Evolutionary conservation across 2,797 vertebrate species (phyloP), one percentile per base, ranked within the genome.

Genomic region (Danio choprae): DNA sequence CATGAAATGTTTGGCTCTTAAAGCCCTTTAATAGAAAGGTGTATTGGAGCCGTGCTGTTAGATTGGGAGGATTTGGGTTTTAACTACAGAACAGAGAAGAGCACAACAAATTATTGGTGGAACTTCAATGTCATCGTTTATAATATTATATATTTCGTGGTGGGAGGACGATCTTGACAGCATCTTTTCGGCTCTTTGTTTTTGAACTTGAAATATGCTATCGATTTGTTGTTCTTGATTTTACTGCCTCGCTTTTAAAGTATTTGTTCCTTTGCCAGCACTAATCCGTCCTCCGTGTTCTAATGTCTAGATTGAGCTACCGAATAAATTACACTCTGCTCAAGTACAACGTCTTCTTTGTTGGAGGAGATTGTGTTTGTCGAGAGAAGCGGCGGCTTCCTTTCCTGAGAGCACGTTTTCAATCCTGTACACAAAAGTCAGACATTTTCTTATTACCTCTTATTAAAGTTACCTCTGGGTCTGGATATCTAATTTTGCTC

Each of bases 391-490:
- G 9, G 59, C 20, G n/a, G 56, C 44, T 74, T 48, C 55, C 13
- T 71, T 65, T 78, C 41, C 65, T 12, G 13, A 63, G 43, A 79
- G 64, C 81, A 60, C 76, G 85, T 89, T 90, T 90, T 89, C 86
- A 83, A 89, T 89, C 88, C 87, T 81, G 86, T 83, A 84, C 84
- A 84, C 83, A 81, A 85, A 83, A 73, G 83, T 86, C 74, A 86
- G 89, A 87, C 88, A 85, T 87, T 93, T 91, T 91, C 87, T 86
- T 87, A 90, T 92, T 89, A 91, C 88, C 87, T 86, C 90, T 93
- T 91, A 92, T 93, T 92, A 89, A 93, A 92, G 89, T 84, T 90
- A 90, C 89, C 88, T 87, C 83, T 81, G 84, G 85, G 87, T 87
- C 87, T 79, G 79, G 81, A 78, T 85, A 87, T 92, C 88, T 89